Base-by-base conservation (phyloP, 2,113 vertebrate species). In the Patagioenas fasciata region DNA sequence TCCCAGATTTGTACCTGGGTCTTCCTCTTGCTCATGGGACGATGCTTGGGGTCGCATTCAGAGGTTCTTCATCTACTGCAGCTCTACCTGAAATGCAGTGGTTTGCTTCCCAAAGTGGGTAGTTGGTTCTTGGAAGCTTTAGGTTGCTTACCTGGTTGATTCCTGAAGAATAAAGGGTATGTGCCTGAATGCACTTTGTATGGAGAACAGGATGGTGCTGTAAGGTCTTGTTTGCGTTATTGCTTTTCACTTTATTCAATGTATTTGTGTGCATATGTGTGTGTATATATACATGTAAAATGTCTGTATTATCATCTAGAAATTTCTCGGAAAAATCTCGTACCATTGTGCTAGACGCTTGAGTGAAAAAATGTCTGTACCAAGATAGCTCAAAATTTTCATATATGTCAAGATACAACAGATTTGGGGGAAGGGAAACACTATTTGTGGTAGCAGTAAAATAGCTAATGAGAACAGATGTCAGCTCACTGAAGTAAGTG, bases 381-480 rank as follows among this genome's bases (percentile, higher is more conserved):
- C 69, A 95, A 96, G 94, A 93, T 95, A 97, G 95, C 94, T 96
- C 89, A 91, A 57, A 75, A 93, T 93, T 91, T 92, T 97, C 93
- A 81, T 94, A 38, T 95, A 95, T 96, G 95, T 96, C 94, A 95
- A 96, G 95, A 91, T 86, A 91, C 92, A 97, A 81, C 96, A 96
- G 93, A 93, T 91, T 71, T 95, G 91, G 91, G 93, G 94, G 90
- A 95, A 93, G 94, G 94, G 85, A 96, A 89, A 48, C 95, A 89
- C 91, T 95, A 93, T 96, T 95, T 94, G 96, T 87, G 89, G 94
- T 95, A 96, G 94, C 94, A 95, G 91, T 92, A 95, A 96, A 95
- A 95, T 95, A 96, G 86, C 95, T 97, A 96, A 96, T 97, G 95
- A 97, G 96, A 96, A 97, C 96, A 97, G 96, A 95, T 96, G 96